Evolutionary conservation across 1,140 invertebrate genomes (phyloP).

Genomic region (Apolygus lucorum): DNA sequence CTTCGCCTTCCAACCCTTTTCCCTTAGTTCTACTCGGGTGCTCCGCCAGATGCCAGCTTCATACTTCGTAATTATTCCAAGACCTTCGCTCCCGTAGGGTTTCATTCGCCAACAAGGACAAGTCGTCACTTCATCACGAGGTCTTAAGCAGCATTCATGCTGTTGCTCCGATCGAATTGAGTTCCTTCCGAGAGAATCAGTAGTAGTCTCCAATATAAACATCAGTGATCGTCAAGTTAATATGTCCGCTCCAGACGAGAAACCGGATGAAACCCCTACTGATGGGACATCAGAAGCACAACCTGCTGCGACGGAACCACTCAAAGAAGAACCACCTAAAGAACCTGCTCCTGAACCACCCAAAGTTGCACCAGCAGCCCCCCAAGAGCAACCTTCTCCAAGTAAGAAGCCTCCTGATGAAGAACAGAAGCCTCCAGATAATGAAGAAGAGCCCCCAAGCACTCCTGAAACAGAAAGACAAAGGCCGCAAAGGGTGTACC

Average conservation of each 20-base stretch:
- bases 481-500: background rate
- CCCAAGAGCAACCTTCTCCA: background rate
- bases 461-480: background rate
- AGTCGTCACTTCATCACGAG: background rate
- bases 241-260: background rate
- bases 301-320: background rate
- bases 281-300: background rate
- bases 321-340: background rate
- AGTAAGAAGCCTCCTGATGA: background rate
- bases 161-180: background rate
- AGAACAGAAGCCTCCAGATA: background rate
- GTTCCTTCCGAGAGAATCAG: background rate
- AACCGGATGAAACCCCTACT: background rate
- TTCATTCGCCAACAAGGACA: background rate
- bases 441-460: background rate
- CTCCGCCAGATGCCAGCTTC: constrained; percentile 2
- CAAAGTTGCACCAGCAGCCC: background rate
- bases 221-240: no score
- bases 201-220: no score
- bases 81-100: background rate
- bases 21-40: background rate
- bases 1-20: background rate
- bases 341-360: background rate
- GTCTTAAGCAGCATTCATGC: no score
- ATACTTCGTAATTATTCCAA: background rate